Percentiles rank a stretch among this genome's conserved stretches.
These are phyloP conservation scores for Ostrea denselamellosa DNA, from an alignment of 1,140 invertebrate genomes.

Conservation along the genomic window DNA sequence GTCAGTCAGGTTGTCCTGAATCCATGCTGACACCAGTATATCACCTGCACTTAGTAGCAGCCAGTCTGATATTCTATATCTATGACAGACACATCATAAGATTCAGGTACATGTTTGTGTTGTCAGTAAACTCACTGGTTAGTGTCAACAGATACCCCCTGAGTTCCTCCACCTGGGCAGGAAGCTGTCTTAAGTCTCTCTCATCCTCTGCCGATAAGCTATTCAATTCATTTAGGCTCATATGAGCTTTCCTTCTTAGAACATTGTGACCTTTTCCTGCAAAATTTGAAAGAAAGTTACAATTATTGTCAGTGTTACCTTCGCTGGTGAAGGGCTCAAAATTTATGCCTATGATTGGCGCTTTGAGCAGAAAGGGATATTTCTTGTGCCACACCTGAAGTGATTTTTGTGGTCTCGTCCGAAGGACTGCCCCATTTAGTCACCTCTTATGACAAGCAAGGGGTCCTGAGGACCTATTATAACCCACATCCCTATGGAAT, in stretches of 20 bases:
- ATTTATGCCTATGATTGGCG: too few relatives aligned
- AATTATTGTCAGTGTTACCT: too few relatives aligned
- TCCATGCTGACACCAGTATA: not conserved
- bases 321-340: too few relatives aligned
- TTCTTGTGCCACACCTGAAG: too few relatives aligned
- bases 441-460: too few relatives aligned
- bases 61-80: too few relatives aligned
- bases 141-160: constrained; percentile 29
- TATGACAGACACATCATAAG: constrained; percentile 14
- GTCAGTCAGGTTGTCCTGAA: too few relatives aligned
- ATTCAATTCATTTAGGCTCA: not conserved
- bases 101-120: not conserved
- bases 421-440: too few relatives aligned
- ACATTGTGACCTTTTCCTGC: constrained; percentile 25
- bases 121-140: not conserved
- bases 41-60: not conserved
- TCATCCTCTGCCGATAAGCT: constrained; percentile 1
- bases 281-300: not conserved
- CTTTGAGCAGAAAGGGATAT: too few relatives aligned
- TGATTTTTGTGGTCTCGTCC: too few relatives aligned
- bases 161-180: constrained; percentile 21
- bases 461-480: too few relatives aligned
- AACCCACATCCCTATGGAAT: too few relatives aligned
- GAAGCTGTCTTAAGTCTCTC: not conserved
- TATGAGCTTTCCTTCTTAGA: not conserved